Evolutionary conservation across 1,140 invertebrate species (phyloP), one percentile per base, ranked within the genome.

Genomic region (Bombus waltoni): DNA sequence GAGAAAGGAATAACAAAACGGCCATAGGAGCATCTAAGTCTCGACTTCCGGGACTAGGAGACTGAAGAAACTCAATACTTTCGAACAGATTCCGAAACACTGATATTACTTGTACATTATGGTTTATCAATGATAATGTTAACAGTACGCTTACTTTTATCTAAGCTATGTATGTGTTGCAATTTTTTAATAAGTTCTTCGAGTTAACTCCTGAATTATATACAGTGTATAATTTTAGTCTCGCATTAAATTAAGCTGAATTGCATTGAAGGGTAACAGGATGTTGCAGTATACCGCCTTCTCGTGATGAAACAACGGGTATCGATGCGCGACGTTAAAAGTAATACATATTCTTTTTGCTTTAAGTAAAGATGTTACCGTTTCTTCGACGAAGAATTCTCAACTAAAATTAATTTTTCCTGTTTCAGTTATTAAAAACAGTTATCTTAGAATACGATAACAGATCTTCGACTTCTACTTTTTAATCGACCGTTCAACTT

Each of bases 171-270:
- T 53, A 32, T 28, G 73, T 59, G n/a, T 65, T 44, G 5, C 5
- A 47, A 44, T 71, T 79, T 79, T 3, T 11, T 79, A 62, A 47
- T 3, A 32, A 84, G 22, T 44, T 71, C 71, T 38, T 40, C 3
- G 71, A 59, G 13, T 53, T 78, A 28, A 68, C 6, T 13, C n/a
- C 28, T 59, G 59, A 78, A 88, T 81, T 89, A 76, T 89, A 85
- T 85, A 73, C 72, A 88, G 47, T 44, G 59, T 76, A 59, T 81
- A 79, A 81, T 85, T 76, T 85, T 66, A 25, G 47, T 88, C n/a
- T 57, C 44, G 13, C 65, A 68, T 32, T 25, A 78, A 65, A 42
- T 75, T 32, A 28, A 68, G 59, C 22, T 18, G 47, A 53, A 82
- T 83, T 66, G 62, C 35, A 40, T 59, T 74, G 47, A 65, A 42